Base-by-base conservation (phyloP, 2,888 invertebrate species). In the Hirtodrosophila duncani region DNA sequence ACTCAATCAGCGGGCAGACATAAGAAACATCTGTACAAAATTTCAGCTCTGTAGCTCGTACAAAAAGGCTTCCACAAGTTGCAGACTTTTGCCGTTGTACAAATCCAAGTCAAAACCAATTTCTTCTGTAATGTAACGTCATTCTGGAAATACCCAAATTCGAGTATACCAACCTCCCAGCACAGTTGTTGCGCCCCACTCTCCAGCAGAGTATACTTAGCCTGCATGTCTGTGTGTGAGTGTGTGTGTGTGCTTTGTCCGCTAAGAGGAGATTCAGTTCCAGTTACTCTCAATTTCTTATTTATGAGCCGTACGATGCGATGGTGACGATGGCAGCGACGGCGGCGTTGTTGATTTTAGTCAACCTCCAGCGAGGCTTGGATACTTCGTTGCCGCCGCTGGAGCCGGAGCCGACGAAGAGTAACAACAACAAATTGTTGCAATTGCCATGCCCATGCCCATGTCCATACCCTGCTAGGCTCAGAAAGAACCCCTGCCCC, bases 351-450 rank as follows among this genome's bases (percentile, higher is more conserved):
- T 4, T 8, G 7, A 11, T 6, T 16, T 3, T 3, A 8, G n/a
- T 11, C 11, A 11, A 13, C 3, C 16, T 1, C 10, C 10, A 10
- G 5, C 5, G 21, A 41, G 33, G 6, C 18, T n/a, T 27, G 34
- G 20, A 14, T 9, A 16, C 17, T 23, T 3, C 2, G 21, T 23
- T 1, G 23, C 11, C 17, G 18, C 29, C 29, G 7, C 6, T 7
- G 18, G 7, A 24, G 42, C 11, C n/a, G 2, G 2, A 16, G 14
- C 14, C 8, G 10, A 16, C 17, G 9, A 21, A n/a, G 18, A 29
- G 10, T 10, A 13, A n/a, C 7, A n/a, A 33, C 42, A 70, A 66
- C 62, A 69, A 70, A 56, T 70, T 70, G 70, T 70, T 67, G 51
- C 67, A 57, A 67, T 62, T 70, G 37, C 59, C 59, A 34, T 43